phyloP scores from a whole-genome alignment of 2,888 invertebrate genomes.

The Pteria penguin region DNA sequence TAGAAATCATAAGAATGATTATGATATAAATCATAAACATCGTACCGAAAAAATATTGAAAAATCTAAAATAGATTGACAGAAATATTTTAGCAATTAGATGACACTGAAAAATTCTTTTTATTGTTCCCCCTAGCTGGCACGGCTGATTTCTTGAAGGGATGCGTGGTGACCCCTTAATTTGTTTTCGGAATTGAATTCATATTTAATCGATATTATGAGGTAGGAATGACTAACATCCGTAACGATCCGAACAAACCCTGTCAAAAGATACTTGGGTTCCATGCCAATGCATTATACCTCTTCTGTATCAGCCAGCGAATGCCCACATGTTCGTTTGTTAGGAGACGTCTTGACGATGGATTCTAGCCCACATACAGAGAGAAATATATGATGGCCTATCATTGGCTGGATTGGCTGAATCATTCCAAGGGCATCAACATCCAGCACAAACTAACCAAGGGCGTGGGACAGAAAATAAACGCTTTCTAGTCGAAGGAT shows the following conservation, averaged over 20 bases:
- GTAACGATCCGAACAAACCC: conserved; percentile 6
- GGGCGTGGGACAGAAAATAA: conserved; percentile 28
- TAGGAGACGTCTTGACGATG: conserved; percentile 22
- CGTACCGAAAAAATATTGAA: too few species aligned
- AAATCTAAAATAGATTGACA: too few species aligned
- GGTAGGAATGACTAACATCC: conserved; percentile 8
- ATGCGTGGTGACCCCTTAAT: too few species aligned
- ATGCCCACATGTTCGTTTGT: conserved; percentile 45
- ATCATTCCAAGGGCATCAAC: neutral
- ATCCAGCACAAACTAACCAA: conserved; percentile 29
- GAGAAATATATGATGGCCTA: conserved; percentile 47
- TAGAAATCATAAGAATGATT: too few species aligned
- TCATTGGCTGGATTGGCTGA: conserved; percentile 41
- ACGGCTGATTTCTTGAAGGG: too few species aligned
- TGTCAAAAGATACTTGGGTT: conserved; percentile 35
- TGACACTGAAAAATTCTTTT: too few species aligned
- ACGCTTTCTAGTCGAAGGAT: conserved; percentile 41
- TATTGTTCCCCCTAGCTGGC: too few species aligned
- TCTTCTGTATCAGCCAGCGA: conserved; percentile 39
- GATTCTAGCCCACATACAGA: conserved; percentile 37
- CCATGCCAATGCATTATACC: conserved; percentile 48
- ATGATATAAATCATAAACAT: too few species aligned
- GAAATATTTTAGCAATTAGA: too few species aligned
- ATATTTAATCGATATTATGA: conserved; percentile 11
- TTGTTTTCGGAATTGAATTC: too few species aligned